Base-by-base conservation (phyloP, 2,888 invertebrate genomes). In the Caenorhabditis panamensis region DNA sequence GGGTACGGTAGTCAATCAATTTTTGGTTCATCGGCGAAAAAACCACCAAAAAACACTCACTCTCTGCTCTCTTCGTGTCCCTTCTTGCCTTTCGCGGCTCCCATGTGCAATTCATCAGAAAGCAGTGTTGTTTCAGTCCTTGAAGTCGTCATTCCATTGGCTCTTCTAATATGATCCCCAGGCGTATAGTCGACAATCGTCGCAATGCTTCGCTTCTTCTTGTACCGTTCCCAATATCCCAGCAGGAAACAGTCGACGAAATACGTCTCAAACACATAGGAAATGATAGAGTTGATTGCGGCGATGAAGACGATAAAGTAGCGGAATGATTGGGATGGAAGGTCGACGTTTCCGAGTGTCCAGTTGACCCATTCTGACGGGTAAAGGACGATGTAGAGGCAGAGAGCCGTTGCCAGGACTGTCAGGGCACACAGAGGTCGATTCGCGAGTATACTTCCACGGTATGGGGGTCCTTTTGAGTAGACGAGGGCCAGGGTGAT, bases 401-500 rank as follows among this genome's bases (percentile, higher is more conserved):
- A 76, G 2, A 81, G 26, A 51, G 84, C 24, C 8, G 85, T 83
- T 6, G 88, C 71, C 20, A 82, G 22, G 18, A 87, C 49, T 5
- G 87, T 79, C 11, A 87, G 41, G 3, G 68, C 54, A 26, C 84
- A 79, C 51, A 85, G 67, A 16, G 75, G 79, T 47, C 63, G 64
- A 28, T 85, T 85, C 31, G 71, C 67, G 18, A 64, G 66, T 11
- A 85, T 69, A 3, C 67, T 47, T n/a, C 73, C 71, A 5, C 85
- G 64, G 54, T 80, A 83, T 2, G 85, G 84, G 9, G 67, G 71
- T n/a, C 85, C 85, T 91, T 95, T 95, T 16, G 95, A 95, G 91
- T 95, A 95, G 5, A 95, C 94, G 79, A 94, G 92, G 2, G 95
- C 95, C 90, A 95, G 92, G 75, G 94, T 94, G 64, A 95, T 93